Evolutionary conservation across 2,888 invertebrate genomes (phyloP).

Genomic region (Meganola albula): DNA sequence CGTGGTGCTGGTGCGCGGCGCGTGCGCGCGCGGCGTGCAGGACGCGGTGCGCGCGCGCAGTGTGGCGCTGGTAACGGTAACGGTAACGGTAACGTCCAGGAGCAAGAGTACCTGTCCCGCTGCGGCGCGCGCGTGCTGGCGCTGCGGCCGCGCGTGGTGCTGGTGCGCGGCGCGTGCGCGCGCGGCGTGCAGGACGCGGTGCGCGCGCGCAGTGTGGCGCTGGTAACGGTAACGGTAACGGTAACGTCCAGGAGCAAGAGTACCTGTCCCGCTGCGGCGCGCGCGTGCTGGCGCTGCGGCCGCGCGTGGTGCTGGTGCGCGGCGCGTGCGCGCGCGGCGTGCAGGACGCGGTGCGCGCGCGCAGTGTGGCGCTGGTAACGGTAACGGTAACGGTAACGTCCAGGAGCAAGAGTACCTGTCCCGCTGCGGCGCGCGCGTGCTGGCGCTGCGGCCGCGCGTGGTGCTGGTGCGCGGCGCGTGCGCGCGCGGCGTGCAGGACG

Average conservation of each 20-base stretch:
- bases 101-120: constrained; percentile 89
- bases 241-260: constrained; percentile 87
- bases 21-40: constrained; percentile 73
- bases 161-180: constrained; percentile 77
- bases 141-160: background rate
- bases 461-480: constrained; percentile 94
- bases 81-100: constrained; percentile 56
- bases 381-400: constrained; percentile 89
- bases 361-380: constrained; percentile 84
- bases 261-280: constrained; percentile 91
- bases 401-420: constrained; percentile 91
- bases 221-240: too few species aligned
- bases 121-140: constrained; percentile 89
- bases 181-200: constrained; percentile 42
- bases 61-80: background rate
- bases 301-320: constrained; percentile 93
- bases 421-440: constrained; percentile 90
- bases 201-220: background rate
- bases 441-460: constrained; percentile 89
- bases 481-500: constrained; percentile 90
- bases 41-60: background rate
- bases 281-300: constrained; percentile 88
- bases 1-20: constrained; percentile 54
- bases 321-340: constrained; percentile 91
- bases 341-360: constrained; percentile 87